These are phyloP conservation scores for Drosophila multiciliata DNA, from an alignment of 2,888 invertebrate genomes.

Conservation along the genomic window DNA sequence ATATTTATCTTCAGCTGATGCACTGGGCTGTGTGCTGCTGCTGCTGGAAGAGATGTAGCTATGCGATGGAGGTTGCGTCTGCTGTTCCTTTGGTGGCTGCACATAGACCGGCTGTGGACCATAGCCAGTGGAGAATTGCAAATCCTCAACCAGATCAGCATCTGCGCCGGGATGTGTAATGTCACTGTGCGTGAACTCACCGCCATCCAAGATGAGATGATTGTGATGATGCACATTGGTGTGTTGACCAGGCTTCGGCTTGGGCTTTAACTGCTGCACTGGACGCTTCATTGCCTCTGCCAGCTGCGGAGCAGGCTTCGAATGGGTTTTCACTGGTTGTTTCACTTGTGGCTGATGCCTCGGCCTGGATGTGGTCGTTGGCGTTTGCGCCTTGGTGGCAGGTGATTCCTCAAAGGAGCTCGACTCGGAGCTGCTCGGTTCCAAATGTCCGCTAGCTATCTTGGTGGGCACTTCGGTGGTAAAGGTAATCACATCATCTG, in stretches of 20 bases:
- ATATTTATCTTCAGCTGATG: conserved; percentile 83
- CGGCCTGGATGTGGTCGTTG: conserved; percentile 38
- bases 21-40: conserved; percentile 30
- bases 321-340: conserved; percentile 8
- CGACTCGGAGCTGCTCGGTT: conserved; percentile 80
- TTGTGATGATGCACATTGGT: conserved; percentile 72
- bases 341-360: conserved; percentile 35
- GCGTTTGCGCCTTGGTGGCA: conserved; percentile 38
- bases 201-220: conserved; percentile 77
- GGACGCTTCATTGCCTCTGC: conserved; percentile 63
- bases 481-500: conserved; percentile 63
- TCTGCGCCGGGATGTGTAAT: conserved; percentile 88
- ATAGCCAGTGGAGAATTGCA: conserved; percentile 86
- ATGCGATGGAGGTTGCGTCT: conserved; percentile 85
- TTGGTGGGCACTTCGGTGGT: conserved; percentile 83
- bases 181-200: conserved; percentile 86
- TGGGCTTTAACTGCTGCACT: conserved; percentile 45
- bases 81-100: conserved; percentile 78
- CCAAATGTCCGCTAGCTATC: conserved; percentile 71
- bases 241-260: conserved; percentile 43
- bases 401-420: conserved; percentile 77
- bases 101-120: conserved; percentile 82
- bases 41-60: conserved; percentile 80
- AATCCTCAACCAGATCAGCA: conserved; percentile 87
- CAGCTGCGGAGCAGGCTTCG: conserved; percentile 53